Evolutionary conservation across 2,113 vertebrate species (phyloP).

Genomic region (Ictidomys tridecemlineatus): DNA sequence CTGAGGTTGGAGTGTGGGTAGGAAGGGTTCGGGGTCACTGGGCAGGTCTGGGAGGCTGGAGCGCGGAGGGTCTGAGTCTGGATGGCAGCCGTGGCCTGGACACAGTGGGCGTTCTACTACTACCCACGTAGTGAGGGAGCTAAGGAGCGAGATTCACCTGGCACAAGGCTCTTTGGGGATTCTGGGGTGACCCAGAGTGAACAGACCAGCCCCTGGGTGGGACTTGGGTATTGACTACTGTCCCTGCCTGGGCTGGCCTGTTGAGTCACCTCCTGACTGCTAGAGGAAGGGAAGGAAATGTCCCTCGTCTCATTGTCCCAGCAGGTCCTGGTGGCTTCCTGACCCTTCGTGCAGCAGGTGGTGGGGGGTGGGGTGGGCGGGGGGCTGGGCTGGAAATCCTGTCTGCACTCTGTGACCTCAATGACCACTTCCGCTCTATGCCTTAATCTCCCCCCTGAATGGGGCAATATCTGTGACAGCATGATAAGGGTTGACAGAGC

Average conservation of each 20-base stretch:
- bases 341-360: background rate
- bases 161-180: background rate
- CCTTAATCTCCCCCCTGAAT: background rate
- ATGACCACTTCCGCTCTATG: background rate
- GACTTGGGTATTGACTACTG: background rate
- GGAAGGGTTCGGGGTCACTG: background rate
- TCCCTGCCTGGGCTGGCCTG: background rate
- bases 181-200: accelerated
- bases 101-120: background rate
- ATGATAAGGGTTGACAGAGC: background rate
- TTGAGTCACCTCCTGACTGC: constrained; percentile 44
- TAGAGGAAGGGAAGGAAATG: background rate
- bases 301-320: background rate
- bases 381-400: background rate
- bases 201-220: accelerated
- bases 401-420: background rate
- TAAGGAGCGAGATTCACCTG: background rate
- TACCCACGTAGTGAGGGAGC: background rate
- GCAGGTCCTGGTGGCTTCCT: constrained; percentile 38
- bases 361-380: too few relatives aligned
- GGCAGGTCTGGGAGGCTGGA: background rate
- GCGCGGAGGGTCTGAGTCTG: background rate
- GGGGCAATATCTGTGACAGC: background rate
- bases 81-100: background rate
- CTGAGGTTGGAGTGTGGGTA: background rate